Conservation (phyloP, 2,888 invertebrate species). For the Dimorphilus gyrociliatus region DNA sequence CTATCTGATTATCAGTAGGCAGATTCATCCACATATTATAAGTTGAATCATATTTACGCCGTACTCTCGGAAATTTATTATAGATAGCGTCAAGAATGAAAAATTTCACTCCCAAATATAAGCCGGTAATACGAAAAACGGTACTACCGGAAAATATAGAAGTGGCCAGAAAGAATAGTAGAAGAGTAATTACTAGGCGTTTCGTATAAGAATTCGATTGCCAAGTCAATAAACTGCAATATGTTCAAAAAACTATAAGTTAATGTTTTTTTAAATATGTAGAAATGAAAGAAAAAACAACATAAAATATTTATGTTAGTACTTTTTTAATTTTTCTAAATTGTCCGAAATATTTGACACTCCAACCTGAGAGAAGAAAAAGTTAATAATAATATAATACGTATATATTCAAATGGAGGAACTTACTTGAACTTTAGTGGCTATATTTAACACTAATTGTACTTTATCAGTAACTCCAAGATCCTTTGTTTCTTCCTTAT, state of each 20-base stretch:
- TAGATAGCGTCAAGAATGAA: slow-evolving; percentile 41
- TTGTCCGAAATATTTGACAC: slow-evolving; percentile 26
- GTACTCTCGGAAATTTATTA: slow-evolving; percentile 38
- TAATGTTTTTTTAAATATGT: neutral
- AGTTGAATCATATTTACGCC: slow-evolving; percentile 33
- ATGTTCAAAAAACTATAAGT: slow-evolving; percentile 3
- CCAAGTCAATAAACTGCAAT: slow-evolving; percentile 36
- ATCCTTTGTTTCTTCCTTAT: slow-evolving; percentile 18
- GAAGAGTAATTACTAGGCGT: slow-evolving; percentile 22
- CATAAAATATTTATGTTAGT: slow-evolving; percentile 2
- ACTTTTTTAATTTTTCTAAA: slow-evolving; percentile 38
- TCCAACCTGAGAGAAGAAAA: slow-evolving; percentile 19
- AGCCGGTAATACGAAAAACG: slow-evolving; percentile 23
- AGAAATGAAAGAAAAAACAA: neutral
- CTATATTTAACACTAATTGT: slow-evolving; percentile 38
- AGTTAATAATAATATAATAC: slow-evolving; percentile 1
- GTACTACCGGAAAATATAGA: slow-evolving; percentile 21
- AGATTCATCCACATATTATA: slow-evolving; percentile 30
- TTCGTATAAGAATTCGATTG: slow-evolving; percentile 26
- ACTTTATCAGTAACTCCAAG: slow-evolving; percentile 31
- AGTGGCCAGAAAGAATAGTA: slow-evolving; percentile 23
- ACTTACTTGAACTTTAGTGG: slow-evolving; percentile 36
- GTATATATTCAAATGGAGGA: neutral
- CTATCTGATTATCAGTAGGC: slow-evolving; percentile 34
- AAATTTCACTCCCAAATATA: slow-evolving; percentile 37